These are phyloP conservation scores for Montipora capitata DNA, from an alignment of 92 coral and sea anemone genomes.

Conservation along the genomic window DNA sequence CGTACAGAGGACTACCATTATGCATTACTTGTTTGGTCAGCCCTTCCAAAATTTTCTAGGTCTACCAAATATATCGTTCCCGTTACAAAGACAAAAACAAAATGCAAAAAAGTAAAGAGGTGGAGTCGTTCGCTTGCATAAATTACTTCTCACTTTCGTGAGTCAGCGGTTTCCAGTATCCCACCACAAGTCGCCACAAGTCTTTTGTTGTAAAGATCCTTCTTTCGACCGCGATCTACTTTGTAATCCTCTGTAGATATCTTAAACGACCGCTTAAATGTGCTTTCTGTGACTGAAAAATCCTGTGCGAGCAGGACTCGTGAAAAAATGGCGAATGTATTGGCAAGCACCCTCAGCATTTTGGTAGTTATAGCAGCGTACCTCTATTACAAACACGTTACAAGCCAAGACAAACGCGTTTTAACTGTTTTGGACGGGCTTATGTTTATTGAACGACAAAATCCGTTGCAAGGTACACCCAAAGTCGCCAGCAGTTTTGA, in stretches of 20 bases:
- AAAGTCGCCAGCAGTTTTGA: slow-evolving; percentile 82
- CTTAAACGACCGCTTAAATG: neutral
- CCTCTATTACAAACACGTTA: slow-evolving; percentile 75
- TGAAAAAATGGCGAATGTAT: slow-evolving; percentile 21
- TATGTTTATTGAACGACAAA: slow-evolving; percentile 71
- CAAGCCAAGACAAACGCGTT: slow-evolving; percentile 72
- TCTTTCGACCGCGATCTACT: too few species aligned
- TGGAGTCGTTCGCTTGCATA: too few species aligned
- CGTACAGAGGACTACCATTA: neutral
- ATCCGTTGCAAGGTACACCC: slow-evolving; percentile 67
- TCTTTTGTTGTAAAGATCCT: too few species aligned
- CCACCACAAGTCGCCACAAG: too few species aligned
- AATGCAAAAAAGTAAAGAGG: too few species aligned
- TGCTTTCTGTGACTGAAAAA: neutral
- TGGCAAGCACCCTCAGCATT: slow-evolving; percentile 29
- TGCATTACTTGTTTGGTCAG: neutral
- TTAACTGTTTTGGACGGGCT: slow-evolving; percentile 80
- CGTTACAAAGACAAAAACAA: neutral
- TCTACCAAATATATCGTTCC: neutral
- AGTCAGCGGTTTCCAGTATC: too few species aligned
- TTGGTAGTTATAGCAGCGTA: slow-evolving; percentile 63
- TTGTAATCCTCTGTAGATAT: too few species aligned
- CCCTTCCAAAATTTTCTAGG: too few species aligned
- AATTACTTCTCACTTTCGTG: too few species aligned
- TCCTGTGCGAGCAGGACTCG: neutral